Evolutionary conservation across 92 coral and sea anemone genomes (phyloP), one percentile per base, ranked within the genome.

Genomic region (Porites cylindrica): DNA sequence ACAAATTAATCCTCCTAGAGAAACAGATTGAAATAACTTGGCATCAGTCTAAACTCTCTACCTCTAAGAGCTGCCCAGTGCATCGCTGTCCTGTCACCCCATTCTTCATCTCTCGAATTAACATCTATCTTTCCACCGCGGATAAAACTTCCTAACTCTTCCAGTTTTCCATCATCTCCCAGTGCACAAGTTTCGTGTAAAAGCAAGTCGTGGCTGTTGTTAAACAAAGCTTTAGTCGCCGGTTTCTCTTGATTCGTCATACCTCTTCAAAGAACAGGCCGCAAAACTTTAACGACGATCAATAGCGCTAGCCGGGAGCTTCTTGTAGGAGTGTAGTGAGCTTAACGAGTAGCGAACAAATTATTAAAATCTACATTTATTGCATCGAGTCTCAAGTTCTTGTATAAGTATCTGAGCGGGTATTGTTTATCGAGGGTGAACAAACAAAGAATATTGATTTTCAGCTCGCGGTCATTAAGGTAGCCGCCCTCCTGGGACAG

Each of bases 21-120:
- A 38, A 38, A 38, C 5, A 38, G 47, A 38, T 38, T 38, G 47
- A 38, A 38, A 38, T 38, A 38, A 38, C 47, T 38, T 4, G 47
- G 47, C 47, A 38, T 2, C 65, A 53, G 38, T 11, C 29, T 24
- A 8, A 1, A 4, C 2, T 16, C 12, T 82, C 20, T 94, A 96
- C 98, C 99, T 90, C 90, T 84, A 12, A 79, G 73, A 10, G 99
- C 96, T 1, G 99, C 94, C 89, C 96, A 94, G 80, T 96, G 98
- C 62, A 96, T 24, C 12, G 99, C 96, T 0, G 94, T 85, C 17
- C 97, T 91, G 51, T 89, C 75, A 8, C 98, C 98, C 92, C 98
- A 96, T 56, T 96, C 99, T 24, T 91, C 99, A 60, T 96, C 99
- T 13, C 75, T 84, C 13, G 91, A 83, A 61, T 94, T 94, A 29